Conservation (phyloP, 2,797 vertebrate species). For the Myripristis murdjan region DNA sequence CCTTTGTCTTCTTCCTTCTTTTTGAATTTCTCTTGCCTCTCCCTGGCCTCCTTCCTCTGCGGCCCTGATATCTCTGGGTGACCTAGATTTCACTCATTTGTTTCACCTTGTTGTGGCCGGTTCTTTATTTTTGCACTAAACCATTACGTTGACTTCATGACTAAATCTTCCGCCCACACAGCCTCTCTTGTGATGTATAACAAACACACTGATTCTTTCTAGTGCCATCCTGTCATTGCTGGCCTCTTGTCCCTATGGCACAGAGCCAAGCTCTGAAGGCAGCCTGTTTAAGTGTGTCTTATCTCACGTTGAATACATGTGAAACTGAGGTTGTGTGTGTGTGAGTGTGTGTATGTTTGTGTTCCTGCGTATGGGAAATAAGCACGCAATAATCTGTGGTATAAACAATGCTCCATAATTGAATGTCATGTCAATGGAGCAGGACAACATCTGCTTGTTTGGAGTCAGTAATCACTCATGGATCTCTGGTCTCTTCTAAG, state of each 20-base stretch:
- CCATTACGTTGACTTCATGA: background rate
- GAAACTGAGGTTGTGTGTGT: background rate
- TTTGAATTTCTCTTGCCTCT: background rate
- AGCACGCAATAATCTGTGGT: slow-evolving; percentile 25
- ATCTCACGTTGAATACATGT: background rate
- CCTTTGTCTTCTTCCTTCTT: background rate
- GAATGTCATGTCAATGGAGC: slow-evolving; percentile 43
- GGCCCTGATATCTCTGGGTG: slow-evolving; percentile 27
- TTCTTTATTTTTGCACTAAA: background rate
- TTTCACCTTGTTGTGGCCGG: background rate
- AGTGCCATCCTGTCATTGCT: background rate
- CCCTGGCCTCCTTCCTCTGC: slow-evolving; percentile 32
- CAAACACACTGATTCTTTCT: background rate
- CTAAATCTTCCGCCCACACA: slow-evolving; percentile 16
- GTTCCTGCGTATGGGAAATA: background rate
- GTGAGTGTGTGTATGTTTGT: background rate
- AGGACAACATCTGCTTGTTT: slow-evolving; percentile 58
- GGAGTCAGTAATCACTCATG: slow-evolving; percentile 46
- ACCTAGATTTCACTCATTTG: slow-evolving; percentile 42
- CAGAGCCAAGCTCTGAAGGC: slow-evolving; percentile 5
- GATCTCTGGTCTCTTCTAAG: slow-evolving; percentile 36
- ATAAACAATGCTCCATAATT: slow-evolving; percentile 51
- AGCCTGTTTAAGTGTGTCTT: background rate
- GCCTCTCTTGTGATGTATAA: background rate
- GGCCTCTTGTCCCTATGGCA: slow-evolving; percentile 10